Conservation (phyloP, 1,140 invertebrate species). For the Dysdera silvatica region DNA sequence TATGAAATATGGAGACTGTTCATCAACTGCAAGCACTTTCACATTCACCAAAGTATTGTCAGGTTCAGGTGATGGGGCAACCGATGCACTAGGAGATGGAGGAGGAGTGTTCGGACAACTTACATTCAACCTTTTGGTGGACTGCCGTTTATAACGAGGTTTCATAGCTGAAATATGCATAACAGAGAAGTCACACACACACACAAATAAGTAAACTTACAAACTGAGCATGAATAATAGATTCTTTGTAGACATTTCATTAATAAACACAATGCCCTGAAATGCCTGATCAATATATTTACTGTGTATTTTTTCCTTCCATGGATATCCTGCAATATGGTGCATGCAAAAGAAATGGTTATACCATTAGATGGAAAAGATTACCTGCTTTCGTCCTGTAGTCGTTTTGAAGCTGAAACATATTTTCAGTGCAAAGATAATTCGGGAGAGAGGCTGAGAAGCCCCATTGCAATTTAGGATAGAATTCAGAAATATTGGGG, state of each 20-base stretch:
- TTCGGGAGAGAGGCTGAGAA: slow-evolving; percentile 56
- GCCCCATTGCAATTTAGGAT: slow-evolving; percentile 29
- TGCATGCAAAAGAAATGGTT: too few relatives aligned
- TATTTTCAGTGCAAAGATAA: slow-evolving; percentile 54
- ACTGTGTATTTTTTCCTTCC: too few relatives aligned
- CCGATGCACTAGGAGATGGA: slow-evolving; percentile 52
- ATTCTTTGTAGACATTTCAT: too few relatives aligned
- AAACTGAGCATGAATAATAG: too few relatives aligned
- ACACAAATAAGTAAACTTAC: too few relatives aligned
- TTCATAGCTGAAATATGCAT: too few relatives aligned
- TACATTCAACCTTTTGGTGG: slow-evolving; percentile 16
- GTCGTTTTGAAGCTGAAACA: slow-evolving; percentile 32
- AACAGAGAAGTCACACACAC: too few relatives aligned
- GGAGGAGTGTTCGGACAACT: slow-evolving; percentile 60
- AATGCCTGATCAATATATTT: too few relatives aligned
- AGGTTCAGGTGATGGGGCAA: slow-evolving; percentile 32
- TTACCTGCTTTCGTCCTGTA: slow-evolving; percentile 1
- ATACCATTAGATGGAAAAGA: background rate
- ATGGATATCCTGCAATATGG: too few relatives aligned
- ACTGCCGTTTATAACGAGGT: too few relatives aligned
- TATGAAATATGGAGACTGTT: slow-evolving; percentile 51
- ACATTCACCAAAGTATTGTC: slow-evolving; percentile 55
- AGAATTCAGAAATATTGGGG: slow-evolving; percentile 54
- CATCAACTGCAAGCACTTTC: slow-evolving; percentile 53
- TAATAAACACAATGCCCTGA: too few relatives aligned